phyloP scores from a whole-genome alignment of 2,113 vertebrate species.

The Periophthalmus modestus region DNA sequence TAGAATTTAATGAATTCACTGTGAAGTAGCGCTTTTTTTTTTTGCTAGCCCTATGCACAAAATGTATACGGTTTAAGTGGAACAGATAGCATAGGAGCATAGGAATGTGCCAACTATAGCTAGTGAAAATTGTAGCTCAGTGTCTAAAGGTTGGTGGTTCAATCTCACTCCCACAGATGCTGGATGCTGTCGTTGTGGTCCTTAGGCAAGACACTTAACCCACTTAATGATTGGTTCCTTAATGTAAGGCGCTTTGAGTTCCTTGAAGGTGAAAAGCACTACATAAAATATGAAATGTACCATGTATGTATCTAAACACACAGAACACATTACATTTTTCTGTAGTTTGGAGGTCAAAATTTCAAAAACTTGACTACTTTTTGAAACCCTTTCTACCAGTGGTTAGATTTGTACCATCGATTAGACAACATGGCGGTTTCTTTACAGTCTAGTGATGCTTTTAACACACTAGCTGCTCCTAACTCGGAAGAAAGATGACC shows the following conservation, averaged over 20 bases:
- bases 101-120: background rate
- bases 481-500: slow-evolving; percentile 27
- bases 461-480: slow-evolving; percentile 13
- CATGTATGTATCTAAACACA: slow-evolving; percentile 18
- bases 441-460: slow-evolving; percentile 20
- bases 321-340: slow-evolving; percentile 33
- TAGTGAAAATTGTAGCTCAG: background rate
- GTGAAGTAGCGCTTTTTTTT: background rate
- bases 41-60: background rate
- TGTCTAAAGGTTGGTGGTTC: too few relatives aligned
- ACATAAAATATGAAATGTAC: too few relatives aligned
- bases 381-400: too few relatives aligned
- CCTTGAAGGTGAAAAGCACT: too few relatives aligned
- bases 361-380: too few relatives aligned
- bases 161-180: too few relatives aligned
- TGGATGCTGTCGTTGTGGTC: too few relatives aligned
- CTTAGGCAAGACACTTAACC: too few relatives aligned
- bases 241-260: too few relatives aligned
- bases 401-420: slow-evolving; percentile 39
- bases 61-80: background rate
- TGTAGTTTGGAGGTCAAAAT: slow-evolving; percentile 24
- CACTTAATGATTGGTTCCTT: too few relatives aligned
- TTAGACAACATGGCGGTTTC: slow-evolving; percentile 19
- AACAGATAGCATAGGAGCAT: background rate
- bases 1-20: background rate